Conservation (phyloP, 2,797 vertebrate species). For the Arnoldichthys spilopterus region DNA sequence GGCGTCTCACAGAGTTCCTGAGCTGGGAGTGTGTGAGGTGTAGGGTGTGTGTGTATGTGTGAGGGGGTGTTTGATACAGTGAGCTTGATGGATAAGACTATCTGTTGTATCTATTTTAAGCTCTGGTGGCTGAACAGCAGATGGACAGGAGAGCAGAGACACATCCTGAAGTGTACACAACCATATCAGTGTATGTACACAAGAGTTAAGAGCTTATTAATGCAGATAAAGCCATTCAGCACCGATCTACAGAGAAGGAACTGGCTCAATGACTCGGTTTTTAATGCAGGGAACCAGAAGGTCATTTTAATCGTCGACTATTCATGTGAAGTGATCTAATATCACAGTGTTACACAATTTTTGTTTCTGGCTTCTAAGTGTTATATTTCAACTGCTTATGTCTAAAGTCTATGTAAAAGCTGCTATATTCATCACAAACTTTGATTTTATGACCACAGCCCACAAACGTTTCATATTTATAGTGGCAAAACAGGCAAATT, state of each 20-base stretch:
- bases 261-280: too few species aligned
- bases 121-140: constrained; percentile 11
- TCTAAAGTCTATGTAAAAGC: too few species aligned
- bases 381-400: too few species aligned
- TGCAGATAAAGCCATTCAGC: not conserved
- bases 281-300: not conserved
- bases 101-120: constrained; percentile 53
- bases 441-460: too few species aligned
- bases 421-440: too few species aligned
- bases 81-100: constrained; percentile 27
- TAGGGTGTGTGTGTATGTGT: constrained; percentile 22
- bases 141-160: constrained; percentile 19
- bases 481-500: too few species aligned
- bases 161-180: not conserved
- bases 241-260: not conserved
- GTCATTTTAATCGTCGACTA: too few species aligned
- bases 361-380: too few species aligned
- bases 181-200: not conserved
- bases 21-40: constrained; percentile 11
- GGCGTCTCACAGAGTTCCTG: constrained; percentile 35
- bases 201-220: constrained; percentile 12
- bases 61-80: constrained; percentile 30
- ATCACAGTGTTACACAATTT: too few species aligned
- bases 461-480: too few species aligned
- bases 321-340: too few species aligned